These are phyloP conservation scores for Psilanteris sp. DNA, from an alignment of 1,140 invertebrate species.

Conservation along the genomic window DNA sequence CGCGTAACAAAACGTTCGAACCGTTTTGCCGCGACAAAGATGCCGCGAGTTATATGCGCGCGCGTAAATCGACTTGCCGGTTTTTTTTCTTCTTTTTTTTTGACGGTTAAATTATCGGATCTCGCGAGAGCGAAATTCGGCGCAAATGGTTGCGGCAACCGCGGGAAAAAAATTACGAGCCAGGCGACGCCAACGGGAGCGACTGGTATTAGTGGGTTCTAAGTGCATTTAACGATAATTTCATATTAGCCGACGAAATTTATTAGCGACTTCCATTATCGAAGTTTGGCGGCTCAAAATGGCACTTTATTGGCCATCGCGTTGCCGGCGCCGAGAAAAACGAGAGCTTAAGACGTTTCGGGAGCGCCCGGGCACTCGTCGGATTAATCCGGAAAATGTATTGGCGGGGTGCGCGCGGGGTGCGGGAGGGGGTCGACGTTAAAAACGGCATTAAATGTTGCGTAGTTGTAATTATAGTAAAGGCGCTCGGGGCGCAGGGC, in stretches of 20 bases:
- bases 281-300: slow-evolving; percentile 67
- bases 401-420: too few relatives aligned
- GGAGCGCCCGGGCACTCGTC: neutral
- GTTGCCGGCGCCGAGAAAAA: slow-evolving; percentile 40
- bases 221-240: slow-evolving; percentile 80
- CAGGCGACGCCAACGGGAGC: slow-evolving; percentile 65
- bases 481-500: too few relatives aligned
- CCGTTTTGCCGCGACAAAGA: neutral
- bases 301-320: slow-evolving; percentile 66
- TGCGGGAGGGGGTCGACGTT: too few relatives aligned
- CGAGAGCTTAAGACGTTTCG: slow-evolving; percentile 14
- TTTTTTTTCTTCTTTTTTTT: too few relatives aligned
- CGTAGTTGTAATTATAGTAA: too few relatives aligned
- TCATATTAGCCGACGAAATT: slow-evolving; percentile 78
- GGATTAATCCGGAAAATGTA: too few relatives aligned
- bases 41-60: too few relatives aligned
- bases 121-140: too few relatives aligned
- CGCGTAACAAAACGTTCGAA: neutral
- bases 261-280: slow-evolving; percentile 78
- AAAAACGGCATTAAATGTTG: too few relatives aligned
- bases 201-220: slow-evolving; percentile 73
- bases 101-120: slow-evolving; percentile 46
- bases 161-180: too few relatives aligned
- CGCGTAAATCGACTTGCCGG: too few relatives aligned
- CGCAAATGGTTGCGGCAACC: too few relatives aligned